Evolutionary conservation across 1,140 invertebrate species (phyloP).

Genomic region (Yoshiicerus persimilis): DNA sequence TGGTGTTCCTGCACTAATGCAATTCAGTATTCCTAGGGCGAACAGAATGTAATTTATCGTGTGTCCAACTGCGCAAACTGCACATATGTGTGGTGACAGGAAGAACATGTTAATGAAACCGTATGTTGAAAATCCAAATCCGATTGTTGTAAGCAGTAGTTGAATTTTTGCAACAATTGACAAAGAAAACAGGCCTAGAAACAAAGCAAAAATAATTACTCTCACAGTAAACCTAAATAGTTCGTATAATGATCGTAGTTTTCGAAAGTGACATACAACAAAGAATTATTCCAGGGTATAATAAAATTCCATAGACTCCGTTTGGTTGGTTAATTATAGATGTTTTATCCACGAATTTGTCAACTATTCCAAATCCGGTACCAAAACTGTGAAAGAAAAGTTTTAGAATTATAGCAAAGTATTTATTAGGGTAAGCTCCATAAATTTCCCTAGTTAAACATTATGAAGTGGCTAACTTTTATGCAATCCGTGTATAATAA

Average conservation of each 20-base stretch:
- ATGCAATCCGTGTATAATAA: background rate
- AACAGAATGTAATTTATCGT: conserved; percentile 9
- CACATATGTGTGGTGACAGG: background rate
- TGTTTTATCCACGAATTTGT: background rate
- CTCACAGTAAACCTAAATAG: too few relatives aligned
- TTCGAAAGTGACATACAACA: background rate
- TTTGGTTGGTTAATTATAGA: background rate
- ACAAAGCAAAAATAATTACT: background rate
- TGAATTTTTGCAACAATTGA: background rate
- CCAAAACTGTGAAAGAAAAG: background rate
- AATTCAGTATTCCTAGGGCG: background rate
- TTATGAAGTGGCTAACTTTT: too few relatives aligned
- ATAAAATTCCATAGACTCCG: background rate
- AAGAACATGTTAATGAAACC: background rate
- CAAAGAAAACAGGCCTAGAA: background rate
- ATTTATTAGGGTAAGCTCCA: too few relatives aligned
- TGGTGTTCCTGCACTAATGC: background rate
- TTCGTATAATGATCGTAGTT: too few relatives aligned
- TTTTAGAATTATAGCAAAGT: background rate
- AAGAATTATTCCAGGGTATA: background rate
- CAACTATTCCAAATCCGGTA: background rate
- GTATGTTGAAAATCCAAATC: background rate
- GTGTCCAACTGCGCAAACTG: background rate
- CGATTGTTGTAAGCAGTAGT: background rate
- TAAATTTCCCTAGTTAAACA: too few relatives aligned